Percentiles rank a stretch among this genome's conserved stretches.
These are phyloP conservation scores for Torymus texanus DNA, from an alignment of 2,888 invertebrate genomes.

Conservation along the genomic window DNA sequence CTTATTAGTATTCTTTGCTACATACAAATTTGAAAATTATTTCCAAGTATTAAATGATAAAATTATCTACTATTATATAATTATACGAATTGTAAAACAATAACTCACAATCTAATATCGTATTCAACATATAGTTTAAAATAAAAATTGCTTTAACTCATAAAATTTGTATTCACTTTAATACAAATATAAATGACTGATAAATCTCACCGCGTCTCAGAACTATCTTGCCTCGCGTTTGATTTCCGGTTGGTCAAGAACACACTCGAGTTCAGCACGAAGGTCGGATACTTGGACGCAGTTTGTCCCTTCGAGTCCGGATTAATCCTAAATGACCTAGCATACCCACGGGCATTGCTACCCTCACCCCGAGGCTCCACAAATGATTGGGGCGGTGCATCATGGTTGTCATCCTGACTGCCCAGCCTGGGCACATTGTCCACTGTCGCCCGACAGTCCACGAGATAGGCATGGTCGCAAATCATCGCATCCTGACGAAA, in stretches of 20 bases:
- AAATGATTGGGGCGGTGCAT: constrained; percentile 28
- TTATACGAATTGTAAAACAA: too few relatives aligned
- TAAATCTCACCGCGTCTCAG: constrained; percentile 1
- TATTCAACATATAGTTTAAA: too few relatives aligned
- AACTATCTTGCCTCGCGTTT: background rate
- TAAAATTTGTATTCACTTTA: too few relatives aligned
- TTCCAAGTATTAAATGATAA: too few relatives aligned
- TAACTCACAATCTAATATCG: too few relatives aligned
- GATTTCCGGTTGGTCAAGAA: constrained; percentile 53
- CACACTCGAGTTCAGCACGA: constrained; percentile 60
- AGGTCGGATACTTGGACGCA: constrained; percentile 57
- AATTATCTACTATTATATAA: too few relatives aligned
- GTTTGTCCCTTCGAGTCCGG: constrained; percentile 43
- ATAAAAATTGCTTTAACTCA: too few relatives aligned
- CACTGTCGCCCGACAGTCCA: constrained; percentile 62
- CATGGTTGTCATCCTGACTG: constrained; percentile 25
- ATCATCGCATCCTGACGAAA: constrained; percentile 71
- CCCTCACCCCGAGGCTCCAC: constrained; percentile 49
- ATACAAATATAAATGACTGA: background rate
- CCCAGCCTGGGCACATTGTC: background rate
- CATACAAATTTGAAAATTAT: too few relatives aligned
- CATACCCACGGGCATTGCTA: constrained; percentile 50
- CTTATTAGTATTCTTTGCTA: too few relatives aligned
- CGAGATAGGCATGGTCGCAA: constrained; percentile 70
- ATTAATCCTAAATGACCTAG: constrained; percentile 54